A percentile compares a stretch with the other conserved stretches of the same genome.
These are phyloP conservation scores for Rhinichthys osculus DNA, from an alignment of 2,797 vertebrate genomes.

Conservation along the genomic window DNA sequence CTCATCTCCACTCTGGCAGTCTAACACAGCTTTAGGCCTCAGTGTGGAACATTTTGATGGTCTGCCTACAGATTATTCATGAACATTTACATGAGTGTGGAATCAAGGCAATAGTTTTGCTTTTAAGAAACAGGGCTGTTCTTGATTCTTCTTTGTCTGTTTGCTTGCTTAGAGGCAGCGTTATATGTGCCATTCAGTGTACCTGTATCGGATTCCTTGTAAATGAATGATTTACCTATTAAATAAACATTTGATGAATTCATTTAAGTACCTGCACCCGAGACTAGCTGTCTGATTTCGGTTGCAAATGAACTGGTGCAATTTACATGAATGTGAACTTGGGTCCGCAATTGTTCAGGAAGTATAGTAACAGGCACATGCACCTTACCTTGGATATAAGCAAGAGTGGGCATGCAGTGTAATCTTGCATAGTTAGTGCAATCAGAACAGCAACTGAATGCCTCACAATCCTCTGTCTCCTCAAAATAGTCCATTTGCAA, in stretches of 20 bases:
- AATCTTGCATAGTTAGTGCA: neutral
- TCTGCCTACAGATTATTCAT: slow-evolving; percentile 42
- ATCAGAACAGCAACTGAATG: neutral
- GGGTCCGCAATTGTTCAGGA: neutral
- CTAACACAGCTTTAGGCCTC: slow-evolving; percentile 4
- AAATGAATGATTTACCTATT: neutral
- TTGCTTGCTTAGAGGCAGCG: neutral
- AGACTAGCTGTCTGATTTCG: neutral
- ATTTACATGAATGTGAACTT: neutral
- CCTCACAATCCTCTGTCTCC: neutral
- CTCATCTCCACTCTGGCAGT: slow-evolving; percentile 14
- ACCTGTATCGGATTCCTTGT: neutral
- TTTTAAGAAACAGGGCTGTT: slow-evolving; percentile 4
- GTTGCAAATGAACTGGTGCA: neutral
- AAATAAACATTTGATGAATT: neutral
- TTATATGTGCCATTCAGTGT: too few relatives aligned
- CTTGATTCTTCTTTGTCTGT: slow-evolving; percentile 11
- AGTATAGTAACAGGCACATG: neutral
- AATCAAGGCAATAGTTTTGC: slow-evolving; percentile 23
- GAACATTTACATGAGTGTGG: slow-evolving; percentile 37
- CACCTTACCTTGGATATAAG: neutral
- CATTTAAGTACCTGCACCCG: neutral
- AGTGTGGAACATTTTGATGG: slow-evolving; percentile 37
- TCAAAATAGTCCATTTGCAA: neutral
- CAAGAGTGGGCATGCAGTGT: neutral